These are phyloP conservation scores for Tychaedon coryphoeus DNA, from an alignment of 2,113 vertebrate species.

Conservation along the genomic window DNA sequence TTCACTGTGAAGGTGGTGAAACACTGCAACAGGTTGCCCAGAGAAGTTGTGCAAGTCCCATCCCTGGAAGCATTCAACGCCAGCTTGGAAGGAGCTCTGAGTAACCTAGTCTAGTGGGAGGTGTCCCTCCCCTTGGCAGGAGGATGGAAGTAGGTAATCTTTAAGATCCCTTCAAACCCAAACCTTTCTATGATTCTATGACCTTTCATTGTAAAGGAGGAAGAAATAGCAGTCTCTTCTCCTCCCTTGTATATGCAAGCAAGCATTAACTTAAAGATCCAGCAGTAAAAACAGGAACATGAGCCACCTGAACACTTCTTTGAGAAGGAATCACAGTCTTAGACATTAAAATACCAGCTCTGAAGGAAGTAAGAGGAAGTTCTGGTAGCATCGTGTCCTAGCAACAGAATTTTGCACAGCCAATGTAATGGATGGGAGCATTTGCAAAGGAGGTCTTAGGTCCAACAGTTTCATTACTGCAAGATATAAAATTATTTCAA, in stretches of 20 bases:
- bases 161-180: neutral
- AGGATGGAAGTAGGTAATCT: neutral
- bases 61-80: neutral
- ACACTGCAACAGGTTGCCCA: neutral
- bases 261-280: neutral
- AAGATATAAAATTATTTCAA: neutral
- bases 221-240: neutral
- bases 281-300: neutral
- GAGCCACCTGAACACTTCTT: neutral
- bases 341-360: neutral
- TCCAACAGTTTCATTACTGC: neutral
- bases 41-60: neutral
- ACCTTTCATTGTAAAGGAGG: neutral
- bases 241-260: neutral
- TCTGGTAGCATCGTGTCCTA: neutral
- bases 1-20: neutral
- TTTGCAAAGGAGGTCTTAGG: neutral
- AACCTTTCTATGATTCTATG: neutral
- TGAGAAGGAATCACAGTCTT: neutral
- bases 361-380: neutral
- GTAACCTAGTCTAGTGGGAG: neutral
- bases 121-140: neutral
- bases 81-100: fast-evolving
- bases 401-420: neutral
- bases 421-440: neutral